Base-by-base conservation (phyloP, 2,888 invertebrate species). In the Tubulanus polymorphus region DNA sequence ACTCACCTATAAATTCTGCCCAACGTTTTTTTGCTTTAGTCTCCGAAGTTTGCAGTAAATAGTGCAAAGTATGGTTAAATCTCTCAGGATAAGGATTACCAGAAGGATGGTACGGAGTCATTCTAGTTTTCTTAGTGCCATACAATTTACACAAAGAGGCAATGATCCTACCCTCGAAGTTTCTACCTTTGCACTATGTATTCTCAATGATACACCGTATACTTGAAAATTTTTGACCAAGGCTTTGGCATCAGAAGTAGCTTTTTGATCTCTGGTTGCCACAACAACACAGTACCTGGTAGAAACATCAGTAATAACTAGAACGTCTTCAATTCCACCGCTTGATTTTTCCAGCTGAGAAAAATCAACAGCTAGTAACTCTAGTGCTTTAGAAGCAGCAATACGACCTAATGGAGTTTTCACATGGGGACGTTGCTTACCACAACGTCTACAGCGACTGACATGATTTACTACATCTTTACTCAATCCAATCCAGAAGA, bases 51-150 rank as follows among this genome's bases (percentile, higher is more conserved):
- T 59, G 48, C 12, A 63, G 30, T 10, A 55, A 30, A 28, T 62
- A 53, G 27, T 62, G 64, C 51, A 64, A 35, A 15, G 60, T 61
- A 8, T 57, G 28, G 45, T 63, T 63, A 28, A 50, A 57, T 10
- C 58, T 47, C 30, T 58, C 55, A 29, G 32, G n/a, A 27, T 49
- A 48, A 2, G 35, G 49, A 41, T 59, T 59, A 15, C 59, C 59
- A 41, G 55, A 28, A 5, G 53, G 56, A 29, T 56, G 37, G n/a
- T 49, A 58, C 2, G 56, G 56, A 15, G 55, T 59, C 8, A 56
- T 59, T n/a, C 56, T 49, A 12, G 52, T 52, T 30, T 59, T 55
- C 15, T 32, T 32, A 6, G 61, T 55, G 18, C 51, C 51, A 48
- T 62, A 63, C 15, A 62, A 45, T 10, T 46, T 53, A 48, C 60